Conservation (phyloP, 2,888 invertebrate species). For the Agrochola lota region DNA sequence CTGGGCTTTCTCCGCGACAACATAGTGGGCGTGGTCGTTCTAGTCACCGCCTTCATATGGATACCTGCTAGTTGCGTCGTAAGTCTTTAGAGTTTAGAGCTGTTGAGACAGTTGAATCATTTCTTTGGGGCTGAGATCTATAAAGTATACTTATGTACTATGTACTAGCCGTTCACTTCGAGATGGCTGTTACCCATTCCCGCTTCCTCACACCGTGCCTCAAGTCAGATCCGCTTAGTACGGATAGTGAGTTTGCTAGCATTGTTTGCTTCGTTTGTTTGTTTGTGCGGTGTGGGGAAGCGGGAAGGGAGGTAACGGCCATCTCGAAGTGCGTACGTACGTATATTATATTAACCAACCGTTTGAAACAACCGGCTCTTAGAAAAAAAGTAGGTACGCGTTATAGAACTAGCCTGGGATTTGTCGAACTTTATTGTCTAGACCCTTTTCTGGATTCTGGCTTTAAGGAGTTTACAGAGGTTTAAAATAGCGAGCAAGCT, state of each 20-base stretch:
- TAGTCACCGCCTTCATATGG: slow-evolving; percentile 98
- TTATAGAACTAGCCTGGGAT: not conserved
- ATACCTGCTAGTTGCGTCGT: slow-evolving; percentile 97
- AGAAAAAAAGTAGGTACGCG: not conserved
- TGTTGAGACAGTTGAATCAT: not conserved
- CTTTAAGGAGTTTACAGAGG: not conserved
- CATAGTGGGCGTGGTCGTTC: slow-evolving; percentile 97
- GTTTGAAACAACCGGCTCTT: too few species aligned
- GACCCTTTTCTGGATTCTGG: not conserved
- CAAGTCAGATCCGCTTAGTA: too few species aligned
- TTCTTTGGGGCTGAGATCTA: not conserved
- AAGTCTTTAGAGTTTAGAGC: slow-evolving; percentile 46
- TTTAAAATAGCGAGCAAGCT: not conserved
- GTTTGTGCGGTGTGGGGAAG: too few species aligned
- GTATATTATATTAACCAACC: too few species aligned
- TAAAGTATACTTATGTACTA: not conserved
- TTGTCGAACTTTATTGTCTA: not conserved
- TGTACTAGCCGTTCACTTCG: too few species aligned
- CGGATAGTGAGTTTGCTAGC: too few species aligned
- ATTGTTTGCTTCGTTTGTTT: too few species aligned
- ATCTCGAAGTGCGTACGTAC: too few species aligned
- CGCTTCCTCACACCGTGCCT: too few species aligned
- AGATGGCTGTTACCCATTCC: too few species aligned
- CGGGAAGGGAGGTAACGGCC: too few species aligned
- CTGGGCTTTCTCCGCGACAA: slow-evolving; percentile 97